Percentiles rank a stretch among this genome's conserved stretches.
Evolutionary conservation across 2,888 invertebrate species (phyloP).

Genomic region (Quadroppia sp.): DNA sequence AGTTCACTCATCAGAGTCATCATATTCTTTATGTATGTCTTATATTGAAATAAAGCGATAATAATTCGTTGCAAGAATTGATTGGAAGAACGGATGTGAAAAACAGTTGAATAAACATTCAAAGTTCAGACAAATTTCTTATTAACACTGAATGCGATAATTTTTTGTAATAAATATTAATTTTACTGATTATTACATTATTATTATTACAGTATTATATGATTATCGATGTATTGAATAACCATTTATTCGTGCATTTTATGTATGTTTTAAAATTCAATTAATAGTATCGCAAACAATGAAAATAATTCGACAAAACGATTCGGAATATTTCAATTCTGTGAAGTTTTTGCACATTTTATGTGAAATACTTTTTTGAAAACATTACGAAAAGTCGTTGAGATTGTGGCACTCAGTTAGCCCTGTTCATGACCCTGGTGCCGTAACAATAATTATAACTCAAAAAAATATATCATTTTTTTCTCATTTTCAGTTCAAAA

Average conservation of each 20-base stretch:
- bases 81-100: slow-evolving; percentile 32
- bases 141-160: slow-evolving; percentile 8
- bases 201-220: no score
- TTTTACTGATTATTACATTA: background rate
- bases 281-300: no score
- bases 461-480: background rate
- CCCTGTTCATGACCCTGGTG: no score
- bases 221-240: no score
- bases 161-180: background rate
- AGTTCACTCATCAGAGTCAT: slow-evolving; percentile 37
- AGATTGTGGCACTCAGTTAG: no score
- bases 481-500: background rate
- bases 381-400: no score
- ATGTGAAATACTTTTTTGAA: no score
- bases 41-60: slow-evolving; percentile 20
- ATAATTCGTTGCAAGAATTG: slow-evolving; percentile 23
- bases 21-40: slow-evolving; percentile 28
- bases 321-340: no score
- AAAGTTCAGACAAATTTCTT: slow-evolving; percentile 8
- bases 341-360: no score
- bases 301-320: no score
- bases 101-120: slow-evolving; percentile 35
- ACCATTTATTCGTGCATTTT: background rate
- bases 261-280: no score
- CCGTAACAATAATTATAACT: no score